phyloP scores from a whole-genome alignment of 2,888 invertebrate genomes.

The Agapostemon virescens region DNA sequence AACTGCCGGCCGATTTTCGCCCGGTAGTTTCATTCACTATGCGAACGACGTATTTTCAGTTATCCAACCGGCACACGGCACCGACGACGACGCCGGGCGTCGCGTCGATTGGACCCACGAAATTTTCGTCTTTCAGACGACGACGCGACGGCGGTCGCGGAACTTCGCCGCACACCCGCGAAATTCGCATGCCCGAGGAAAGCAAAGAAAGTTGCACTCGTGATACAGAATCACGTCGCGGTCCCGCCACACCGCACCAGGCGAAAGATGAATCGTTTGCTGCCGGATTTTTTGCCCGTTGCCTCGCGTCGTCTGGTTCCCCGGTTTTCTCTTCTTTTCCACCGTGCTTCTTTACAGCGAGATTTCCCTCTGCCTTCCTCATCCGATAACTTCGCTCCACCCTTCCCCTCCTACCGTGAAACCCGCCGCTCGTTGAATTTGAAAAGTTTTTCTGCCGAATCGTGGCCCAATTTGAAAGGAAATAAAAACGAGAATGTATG shows the following conservation, averaged over 20 bases:
- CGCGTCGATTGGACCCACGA: constrained; percentile 48
- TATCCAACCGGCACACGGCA: constrained; percentile 42
- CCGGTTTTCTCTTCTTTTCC: constrained; percentile 6
- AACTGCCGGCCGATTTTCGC: constrained; percentile 44
- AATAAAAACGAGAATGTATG: constrained; percentile 47
- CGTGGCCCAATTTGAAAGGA: constrained; percentile 28
- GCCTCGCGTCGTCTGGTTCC: constrained; percentile 25
- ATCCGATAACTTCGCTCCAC: constrained; percentile 8
- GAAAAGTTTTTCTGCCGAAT: constrained; percentile 53
- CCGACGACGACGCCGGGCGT: neutral
- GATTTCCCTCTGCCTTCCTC: constrained; percentile 11
- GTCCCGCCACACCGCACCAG: constrained; percentile 43
- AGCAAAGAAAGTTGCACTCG: constrained; percentile 48
- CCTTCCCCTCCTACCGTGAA: constrained; percentile 40
- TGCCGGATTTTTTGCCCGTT: constrained; percentile 48
- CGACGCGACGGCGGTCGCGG: constrained; percentile 8
- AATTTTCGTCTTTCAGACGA: constrained; percentile 49
- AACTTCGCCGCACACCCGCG: constrained; percentile 47
- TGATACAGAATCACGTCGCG: constrained; percentile 63
- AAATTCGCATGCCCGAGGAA: constrained; percentile 57
- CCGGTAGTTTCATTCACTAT: constrained; percentile 61
- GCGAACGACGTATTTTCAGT: constrained; percentile 63
- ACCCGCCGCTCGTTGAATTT: constrained; percentile 35
- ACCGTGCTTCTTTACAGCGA: constrained; percentile 31
- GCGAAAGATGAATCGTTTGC: constrained; percentile 64